Conservation (phyloP, 2,113 vertebrate genomes). For the Campylomormyrus numenius region DNA sequence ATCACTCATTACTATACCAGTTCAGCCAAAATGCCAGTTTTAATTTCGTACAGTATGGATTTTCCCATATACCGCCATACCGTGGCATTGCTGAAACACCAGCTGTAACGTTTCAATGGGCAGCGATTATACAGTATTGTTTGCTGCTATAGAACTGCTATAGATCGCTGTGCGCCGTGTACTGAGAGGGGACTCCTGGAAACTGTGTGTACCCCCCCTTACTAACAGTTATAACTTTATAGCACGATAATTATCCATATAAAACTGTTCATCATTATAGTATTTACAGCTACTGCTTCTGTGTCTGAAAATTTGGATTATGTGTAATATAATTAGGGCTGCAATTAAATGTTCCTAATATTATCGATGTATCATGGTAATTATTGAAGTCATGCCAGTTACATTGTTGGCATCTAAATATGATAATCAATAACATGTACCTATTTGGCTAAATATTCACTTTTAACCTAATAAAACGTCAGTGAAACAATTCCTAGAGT, state of each 20-base stretch:
- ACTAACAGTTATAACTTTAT: no score
- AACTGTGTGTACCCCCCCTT: neutral
- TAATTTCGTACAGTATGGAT: neutral
- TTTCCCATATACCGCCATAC: neutral
- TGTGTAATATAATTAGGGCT: neutral
- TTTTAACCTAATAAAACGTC: no score
- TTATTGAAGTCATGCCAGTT: no score
- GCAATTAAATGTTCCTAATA: neutral
- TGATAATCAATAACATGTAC: no score
- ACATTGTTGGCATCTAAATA: no score
- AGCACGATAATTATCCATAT: no score
- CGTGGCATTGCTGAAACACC: neutral
- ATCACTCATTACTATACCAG: neutral
- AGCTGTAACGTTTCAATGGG: neutral
- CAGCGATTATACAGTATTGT: neutral
- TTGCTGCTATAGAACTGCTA: neutral
- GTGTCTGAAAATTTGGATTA: no score
- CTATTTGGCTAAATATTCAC: no score
- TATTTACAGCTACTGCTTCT: neutral
- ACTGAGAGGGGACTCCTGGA: neutral
- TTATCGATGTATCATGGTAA: no score
- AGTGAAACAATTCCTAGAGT: no score
- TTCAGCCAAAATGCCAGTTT: neutral
- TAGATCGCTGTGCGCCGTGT: neutral
- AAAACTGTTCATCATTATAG: neutral